Conservation (phyloP, 2,888 invertebrate genomes). For the Platypus cylindrus region DNA sequence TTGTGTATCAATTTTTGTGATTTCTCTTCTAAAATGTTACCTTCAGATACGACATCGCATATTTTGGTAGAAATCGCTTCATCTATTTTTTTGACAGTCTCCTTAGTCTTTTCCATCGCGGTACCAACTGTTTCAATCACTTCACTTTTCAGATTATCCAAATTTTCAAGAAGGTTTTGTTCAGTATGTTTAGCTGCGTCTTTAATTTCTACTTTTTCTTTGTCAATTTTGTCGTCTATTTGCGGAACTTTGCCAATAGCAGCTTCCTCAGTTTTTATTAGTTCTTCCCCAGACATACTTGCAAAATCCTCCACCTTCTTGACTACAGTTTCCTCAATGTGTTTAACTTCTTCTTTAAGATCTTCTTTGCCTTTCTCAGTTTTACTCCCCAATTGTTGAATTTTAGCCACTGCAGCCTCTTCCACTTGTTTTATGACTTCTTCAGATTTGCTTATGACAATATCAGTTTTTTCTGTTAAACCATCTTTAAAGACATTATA, state of each 20-base stretch:
- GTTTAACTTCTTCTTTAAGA: constrained; percentile 3
- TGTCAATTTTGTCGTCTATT: not conserved
- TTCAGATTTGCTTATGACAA: not conserved
- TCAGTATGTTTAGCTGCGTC: constrained; percentile 5
- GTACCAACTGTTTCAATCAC: constrained; percentile 1
- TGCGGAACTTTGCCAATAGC: not conserved
- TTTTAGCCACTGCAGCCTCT: not conserved
- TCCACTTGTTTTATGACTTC: not conserved
- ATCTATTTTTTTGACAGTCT: constrained; percentile 1
- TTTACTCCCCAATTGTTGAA: not conserved
- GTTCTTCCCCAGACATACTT: constrained; percentile 1
- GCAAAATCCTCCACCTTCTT: not conserved
- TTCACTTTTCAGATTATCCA: constrained; percentile 5
- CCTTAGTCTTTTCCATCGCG: not conserved
- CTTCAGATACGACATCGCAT: no score
- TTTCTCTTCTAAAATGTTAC: no score
- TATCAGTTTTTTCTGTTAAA: not conserved
- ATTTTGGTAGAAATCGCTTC: constrained; percentile 3
- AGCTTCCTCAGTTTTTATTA: constrained; percentile 1
- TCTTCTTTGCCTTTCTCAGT: not conserved
- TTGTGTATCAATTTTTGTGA: no score
- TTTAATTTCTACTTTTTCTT: not conserved
- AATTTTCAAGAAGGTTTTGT: constrained; percentile 3
- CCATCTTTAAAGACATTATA: not conserved
- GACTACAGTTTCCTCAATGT: constrained; percentile 2